Evolutionary conservation across 1,140 invertebrate genomes (phyloP).

Genomic region (Brachionus rotundiformis): DNA sequence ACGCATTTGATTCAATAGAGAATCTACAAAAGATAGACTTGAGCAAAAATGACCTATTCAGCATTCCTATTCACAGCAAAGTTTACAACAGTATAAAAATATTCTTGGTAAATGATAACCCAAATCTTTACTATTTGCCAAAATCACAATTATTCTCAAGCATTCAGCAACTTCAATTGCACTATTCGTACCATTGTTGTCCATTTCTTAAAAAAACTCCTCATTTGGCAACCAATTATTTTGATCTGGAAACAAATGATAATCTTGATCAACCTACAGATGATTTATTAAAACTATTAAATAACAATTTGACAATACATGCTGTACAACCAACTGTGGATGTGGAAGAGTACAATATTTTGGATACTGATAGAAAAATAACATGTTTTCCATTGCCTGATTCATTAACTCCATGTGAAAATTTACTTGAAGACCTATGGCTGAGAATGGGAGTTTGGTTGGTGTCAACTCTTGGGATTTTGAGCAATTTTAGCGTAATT

Average conservation of each 20-base stretch:
- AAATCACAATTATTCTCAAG: not conserved
- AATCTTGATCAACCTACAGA: not conserved
- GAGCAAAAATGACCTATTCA: not conserved
- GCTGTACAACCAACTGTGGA: not conserved
- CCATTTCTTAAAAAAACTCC: conserved; percentile 34
- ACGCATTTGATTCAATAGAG: conserved; percentile 12
- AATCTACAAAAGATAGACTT: conserved; percentile 31
- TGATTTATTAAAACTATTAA: not conserved
- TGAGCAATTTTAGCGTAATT: conserved; percentile 79
- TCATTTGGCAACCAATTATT: not conserved
- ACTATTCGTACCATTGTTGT: conserved; percentile 50
- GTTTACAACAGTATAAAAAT: not conserved
- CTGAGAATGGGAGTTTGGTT: conserved; percentile 81
- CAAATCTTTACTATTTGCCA: not conserved
- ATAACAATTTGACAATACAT: not conserved
- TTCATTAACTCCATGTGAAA: conserved; percentile 83
- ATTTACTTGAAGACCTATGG: conserved; percentile 80
- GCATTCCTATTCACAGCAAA: not conserved
- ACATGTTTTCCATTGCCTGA: conserved; percentile 77
- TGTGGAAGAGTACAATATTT: conserved; percentile 4
- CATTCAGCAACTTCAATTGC: not conserved
- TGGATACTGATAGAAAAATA: conserved; percentile 61
- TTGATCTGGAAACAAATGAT: not conserved
- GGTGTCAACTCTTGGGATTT: conserved; percentile 69
- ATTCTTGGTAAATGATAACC: not conserved